These are phyloP conservation scores for Pollenia griseotomentosa DNA, from an alignment of 2,888 invertebrate species.

Conservation along the genomic window DNA sequence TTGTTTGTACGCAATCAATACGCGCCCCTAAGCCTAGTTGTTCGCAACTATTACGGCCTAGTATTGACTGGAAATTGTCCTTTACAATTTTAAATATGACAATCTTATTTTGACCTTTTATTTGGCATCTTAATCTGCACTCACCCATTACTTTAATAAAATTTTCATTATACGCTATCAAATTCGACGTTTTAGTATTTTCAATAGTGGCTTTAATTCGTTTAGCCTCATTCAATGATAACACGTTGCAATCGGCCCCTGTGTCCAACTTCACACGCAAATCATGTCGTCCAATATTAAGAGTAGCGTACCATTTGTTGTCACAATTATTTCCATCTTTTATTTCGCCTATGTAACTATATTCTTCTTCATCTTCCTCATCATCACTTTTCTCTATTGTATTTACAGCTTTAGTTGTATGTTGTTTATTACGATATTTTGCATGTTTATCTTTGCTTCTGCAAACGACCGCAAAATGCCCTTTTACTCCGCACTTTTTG, in stretches of 20 bases:
- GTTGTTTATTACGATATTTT: not conserved
- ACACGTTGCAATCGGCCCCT: conserved; percentile 21
- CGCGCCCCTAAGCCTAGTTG: too few species aligned
- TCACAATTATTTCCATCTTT: conserved; percentile 4
- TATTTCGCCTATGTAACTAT: too few species aligned
- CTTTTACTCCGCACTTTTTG: conserved; percentile 19
- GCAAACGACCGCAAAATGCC: conserved; percentile 24
- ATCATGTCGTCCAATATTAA: conserved; percentile 19
- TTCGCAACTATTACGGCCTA: too few species aligned
- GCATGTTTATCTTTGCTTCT: conserved; percentile 5
- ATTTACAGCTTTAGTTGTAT: not conserved
- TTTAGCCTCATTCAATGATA: conserved; percentile 16
- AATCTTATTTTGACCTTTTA: too few species aligned
- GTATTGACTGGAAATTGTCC: too few species aligned
- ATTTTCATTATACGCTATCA: not conserved
- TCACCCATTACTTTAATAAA: too few species aligned
- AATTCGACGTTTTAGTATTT: too few species aligned
- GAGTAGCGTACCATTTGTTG: conserved; percentile 37
- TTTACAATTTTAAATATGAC: too few species aligned
- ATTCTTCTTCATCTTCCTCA: too few species aligned
- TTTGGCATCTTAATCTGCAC: too few species aligned
- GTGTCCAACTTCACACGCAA: conserved; percentile 26
- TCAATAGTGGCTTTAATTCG: conserved; percentile 11
- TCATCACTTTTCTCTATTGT: too few species aligned
- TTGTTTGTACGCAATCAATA: too few species aligned